Base-by-base conservation (phyloP, 2,113 vertebrate genomes). In the Oxyura jamaicensis region DNA sequence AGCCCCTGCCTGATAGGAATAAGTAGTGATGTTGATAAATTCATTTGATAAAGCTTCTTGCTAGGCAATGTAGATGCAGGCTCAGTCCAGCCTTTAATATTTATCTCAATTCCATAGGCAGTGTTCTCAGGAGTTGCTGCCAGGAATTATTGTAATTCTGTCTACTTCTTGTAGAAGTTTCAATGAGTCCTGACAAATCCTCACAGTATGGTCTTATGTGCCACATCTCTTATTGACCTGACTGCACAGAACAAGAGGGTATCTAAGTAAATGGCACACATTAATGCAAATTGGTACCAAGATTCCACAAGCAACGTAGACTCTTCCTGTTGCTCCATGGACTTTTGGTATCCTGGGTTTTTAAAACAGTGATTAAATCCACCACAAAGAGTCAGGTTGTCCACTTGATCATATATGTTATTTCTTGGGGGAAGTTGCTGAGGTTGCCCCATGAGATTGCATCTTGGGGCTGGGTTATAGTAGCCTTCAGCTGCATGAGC, bases 11-110 rank as follows among this genome's bases (percentile, higher is more conserved):
- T 79, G 77, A 60, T 48, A 69, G 82, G 18, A 85, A 58, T 83
- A 62, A 88, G 55, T 59, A 86, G 76, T 44, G 10, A 5, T 92
- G 72, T 50, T 92, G 88, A 90, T 93, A 91, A 94, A 65, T 69
- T 92, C 68, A 36, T 88, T 83, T 91, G 92, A 80, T 95, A 85
- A 86, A 95, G 65, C 85, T 88, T 86, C 71, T 59, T 83, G 73
- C 83, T 92, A 92, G 80, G 73, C 76, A 67, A 80, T 86, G 83
- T 88, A 90, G 80, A 75, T 46, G 50, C 76, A 80, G 76, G 56
- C 46, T 80, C 19, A 71, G 68, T 36, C 63, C 73, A 78, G 65
- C 36, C 73, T 88, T 86, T 74, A 80, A n/a, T 76, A 62, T 59
- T 60, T 53, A 58, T 36, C 85, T 80, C 60, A 67, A 42, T 39